Percentiles rank a stretch among this genome's conserved stretches.
Conservation (phyloP, 2,113 vertebrate species). For the Vulpes ferrilata region DNA sequence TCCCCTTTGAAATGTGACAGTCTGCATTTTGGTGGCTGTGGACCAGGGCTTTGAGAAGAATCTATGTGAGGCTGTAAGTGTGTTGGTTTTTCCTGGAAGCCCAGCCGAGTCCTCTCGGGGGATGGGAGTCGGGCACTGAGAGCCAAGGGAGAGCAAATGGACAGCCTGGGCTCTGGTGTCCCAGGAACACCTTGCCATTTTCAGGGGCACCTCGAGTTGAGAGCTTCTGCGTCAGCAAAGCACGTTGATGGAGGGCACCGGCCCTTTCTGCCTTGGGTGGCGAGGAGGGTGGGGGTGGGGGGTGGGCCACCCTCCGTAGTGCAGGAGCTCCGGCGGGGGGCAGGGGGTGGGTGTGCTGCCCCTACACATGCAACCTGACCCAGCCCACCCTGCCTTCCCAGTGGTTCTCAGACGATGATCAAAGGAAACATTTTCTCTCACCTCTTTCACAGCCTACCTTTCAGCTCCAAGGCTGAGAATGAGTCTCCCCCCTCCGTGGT, state of each 20-base stretch:
- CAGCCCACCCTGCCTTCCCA: neutral
- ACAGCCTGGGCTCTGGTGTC: neutral
- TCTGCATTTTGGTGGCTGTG: neutral
- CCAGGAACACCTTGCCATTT: neutral
- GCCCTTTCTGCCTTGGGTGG: neutral
- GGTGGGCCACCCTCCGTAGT: too few species aligned
- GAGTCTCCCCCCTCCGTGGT: neutral
- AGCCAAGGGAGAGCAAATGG: neutral
- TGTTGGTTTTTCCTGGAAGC: neutral
- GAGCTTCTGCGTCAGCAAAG: neutral
- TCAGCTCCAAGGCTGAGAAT: neutral
- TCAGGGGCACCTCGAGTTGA: neutral
- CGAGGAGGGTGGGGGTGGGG: neutral
- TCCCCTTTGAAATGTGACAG: neutral
- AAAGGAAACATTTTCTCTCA: neutral
- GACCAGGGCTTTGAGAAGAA: neutral
- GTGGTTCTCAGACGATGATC: neutral
- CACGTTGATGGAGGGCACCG: too few species aligned
- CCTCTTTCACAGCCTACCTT: neutral
- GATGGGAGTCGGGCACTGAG: neutral
- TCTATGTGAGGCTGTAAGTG: neutral
- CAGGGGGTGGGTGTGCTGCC: too few species aligned
- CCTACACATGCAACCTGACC: neutral
- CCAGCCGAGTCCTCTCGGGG: neutral
- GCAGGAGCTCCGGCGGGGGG: neutral